Conservation (phyloP, 2,797 vertebrate genomes). For the Adelosebastes latens region DNA sequence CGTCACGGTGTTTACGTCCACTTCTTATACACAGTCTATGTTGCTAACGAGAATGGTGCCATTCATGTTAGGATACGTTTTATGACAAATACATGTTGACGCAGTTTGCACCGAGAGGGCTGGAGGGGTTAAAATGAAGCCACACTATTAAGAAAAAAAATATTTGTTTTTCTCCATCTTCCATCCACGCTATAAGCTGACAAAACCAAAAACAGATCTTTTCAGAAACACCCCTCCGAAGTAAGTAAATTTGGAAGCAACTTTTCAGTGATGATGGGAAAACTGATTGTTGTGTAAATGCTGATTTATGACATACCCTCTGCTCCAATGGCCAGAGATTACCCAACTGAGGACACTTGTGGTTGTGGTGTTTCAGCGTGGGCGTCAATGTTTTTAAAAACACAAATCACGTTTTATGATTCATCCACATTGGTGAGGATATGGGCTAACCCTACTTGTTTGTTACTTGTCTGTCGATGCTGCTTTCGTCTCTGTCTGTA, state of each 20-base stretch:
- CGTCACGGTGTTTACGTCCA: no score
- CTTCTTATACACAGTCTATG: no score
- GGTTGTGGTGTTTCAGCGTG: neutral
- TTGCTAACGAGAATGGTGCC: neutral
- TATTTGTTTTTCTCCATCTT: neutral
- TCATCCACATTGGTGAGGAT: neutral
- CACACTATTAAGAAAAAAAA: neutral
- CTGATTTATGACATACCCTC: neutral
- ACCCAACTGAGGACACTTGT: neutral
- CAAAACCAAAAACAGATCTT: neutral
- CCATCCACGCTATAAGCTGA: neutral
- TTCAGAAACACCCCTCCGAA: neutral
- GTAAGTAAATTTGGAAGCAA: neutral
- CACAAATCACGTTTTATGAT: neutral
- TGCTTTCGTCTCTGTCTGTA: neutral
- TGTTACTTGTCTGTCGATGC: neutral
- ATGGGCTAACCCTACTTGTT: neutral
- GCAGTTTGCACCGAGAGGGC: neutral
- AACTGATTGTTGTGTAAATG: neutral
- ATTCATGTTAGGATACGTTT: neutral
- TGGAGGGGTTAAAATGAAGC: neutral
- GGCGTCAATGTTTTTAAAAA: neutral
- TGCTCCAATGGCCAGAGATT: conserved; percentile 5
- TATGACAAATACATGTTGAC: neutral
- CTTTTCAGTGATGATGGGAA: neutral